Conservation (phyloP, 2,888 invertebrate species). For the Macrosoma leucophasiata region DNA sequence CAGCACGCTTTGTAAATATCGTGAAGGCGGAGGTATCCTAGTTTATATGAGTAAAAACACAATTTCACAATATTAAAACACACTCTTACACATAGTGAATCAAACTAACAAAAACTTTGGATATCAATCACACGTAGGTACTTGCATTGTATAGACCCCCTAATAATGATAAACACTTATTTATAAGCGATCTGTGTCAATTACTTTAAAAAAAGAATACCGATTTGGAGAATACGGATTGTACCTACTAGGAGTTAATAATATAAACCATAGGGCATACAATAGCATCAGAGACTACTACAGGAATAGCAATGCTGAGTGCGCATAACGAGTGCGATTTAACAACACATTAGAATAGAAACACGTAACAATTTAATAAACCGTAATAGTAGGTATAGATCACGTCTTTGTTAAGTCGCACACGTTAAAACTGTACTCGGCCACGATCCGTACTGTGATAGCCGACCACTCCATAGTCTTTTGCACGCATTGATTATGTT, state of each 20-base stretch:
- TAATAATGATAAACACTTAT: constrained; percentile 10
- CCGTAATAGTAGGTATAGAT: constrained; percentile 17
- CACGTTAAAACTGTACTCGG: constrained; percentile 16
- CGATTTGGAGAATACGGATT: constrained; percentile 6
- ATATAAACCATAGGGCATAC: constrained; percentile 5
- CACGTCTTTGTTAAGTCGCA: constrained; percentile 17
- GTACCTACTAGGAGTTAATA: constrained; percentile 13
- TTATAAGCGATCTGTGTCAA: constrained; percentile 12
- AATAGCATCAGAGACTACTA: constrained; percentile 7
- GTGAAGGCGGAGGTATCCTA: too few relatives aligned
- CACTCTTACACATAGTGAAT: constrained; percentile 10
- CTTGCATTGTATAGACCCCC: constrained; percentile 20
- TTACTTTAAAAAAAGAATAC: too few relatives aligned
- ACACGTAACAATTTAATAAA: constrained; percentile 8
- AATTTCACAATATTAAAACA: too few relatives aligned
- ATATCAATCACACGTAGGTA: constrained; percentile 7
- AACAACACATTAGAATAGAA: constrained; percentile 17
- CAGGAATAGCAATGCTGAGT: constrained; percentile 5
- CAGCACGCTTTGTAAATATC: too few relatives aligned
- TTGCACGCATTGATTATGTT: too few relatives aligned
- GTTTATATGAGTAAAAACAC: too few relatives aligned
- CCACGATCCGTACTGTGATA: constrained; percentile 14
- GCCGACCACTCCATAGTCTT: constrained; percentile 13
- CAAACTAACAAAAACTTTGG: constrained; percentile 4
- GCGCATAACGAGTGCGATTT: constrained; percentile 12